Percentiles rank a stretch among this genome's conserved stretches.
Evolutionary conservation across 2,797 vertebrate species (phyloP).

Genomic region (Petrocephalus sullivani): DNA sequence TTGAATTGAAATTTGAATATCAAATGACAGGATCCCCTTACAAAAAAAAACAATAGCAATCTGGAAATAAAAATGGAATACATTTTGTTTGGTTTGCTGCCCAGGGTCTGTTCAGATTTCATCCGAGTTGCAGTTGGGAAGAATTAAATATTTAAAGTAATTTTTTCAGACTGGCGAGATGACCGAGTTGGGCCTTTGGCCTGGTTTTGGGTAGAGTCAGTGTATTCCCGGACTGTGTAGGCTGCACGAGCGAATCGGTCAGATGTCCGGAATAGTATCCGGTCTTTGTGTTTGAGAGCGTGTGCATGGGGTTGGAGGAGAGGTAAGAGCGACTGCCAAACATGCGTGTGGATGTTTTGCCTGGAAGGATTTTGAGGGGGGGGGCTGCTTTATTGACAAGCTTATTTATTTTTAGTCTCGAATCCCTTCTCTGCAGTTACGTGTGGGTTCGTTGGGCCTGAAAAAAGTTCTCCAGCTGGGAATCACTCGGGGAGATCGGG

Average conservation of each 20-base stretch:
- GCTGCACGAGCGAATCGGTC: background rate
- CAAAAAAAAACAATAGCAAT: background rate
- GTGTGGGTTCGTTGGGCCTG: background rate
- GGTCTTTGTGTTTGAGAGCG: background rate
- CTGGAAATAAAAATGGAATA: background rate
- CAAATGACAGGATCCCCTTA: background rate
- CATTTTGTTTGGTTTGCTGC: background rate
- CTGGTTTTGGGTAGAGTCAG: background rate
- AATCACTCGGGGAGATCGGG: background rate
- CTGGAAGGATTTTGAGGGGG: background rate
- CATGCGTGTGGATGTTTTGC: background rate
- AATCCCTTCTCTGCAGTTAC: background rate
- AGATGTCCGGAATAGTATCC: background rate
- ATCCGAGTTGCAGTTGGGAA: background rate
- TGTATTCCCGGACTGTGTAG: background rate
- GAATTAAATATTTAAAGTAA: background rate
- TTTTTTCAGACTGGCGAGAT: background rate
- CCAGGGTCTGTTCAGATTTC: background rate
- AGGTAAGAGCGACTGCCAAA: background rate
- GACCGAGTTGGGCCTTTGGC: background rate
- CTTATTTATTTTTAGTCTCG: background rate
- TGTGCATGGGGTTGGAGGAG: background rate
- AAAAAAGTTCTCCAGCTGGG: background rate
- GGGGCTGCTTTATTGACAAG: background rate
- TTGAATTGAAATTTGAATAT: background rate